Conservation (phyloP, 2,113 vertebrate genomes). For the Trogon surrucura region DNA sequence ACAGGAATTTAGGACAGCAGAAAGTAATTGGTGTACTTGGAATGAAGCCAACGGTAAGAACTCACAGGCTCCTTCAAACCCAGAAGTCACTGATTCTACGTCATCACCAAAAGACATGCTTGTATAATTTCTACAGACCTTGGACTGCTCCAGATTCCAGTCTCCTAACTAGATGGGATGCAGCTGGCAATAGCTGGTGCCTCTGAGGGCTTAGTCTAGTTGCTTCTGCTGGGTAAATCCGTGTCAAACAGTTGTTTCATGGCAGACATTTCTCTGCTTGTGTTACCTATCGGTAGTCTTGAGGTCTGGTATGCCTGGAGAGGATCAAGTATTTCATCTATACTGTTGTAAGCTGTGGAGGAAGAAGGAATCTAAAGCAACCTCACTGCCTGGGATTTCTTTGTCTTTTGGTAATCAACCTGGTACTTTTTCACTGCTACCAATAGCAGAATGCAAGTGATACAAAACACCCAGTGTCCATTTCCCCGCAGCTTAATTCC, state of each 20-base stretch:
- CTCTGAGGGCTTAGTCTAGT: neutral
- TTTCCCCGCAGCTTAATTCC: neutral
- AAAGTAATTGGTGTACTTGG: neutral
- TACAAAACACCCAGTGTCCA: neutral
- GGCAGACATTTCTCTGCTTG: neutral
- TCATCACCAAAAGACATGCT: neutral
- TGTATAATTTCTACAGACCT: neutral
- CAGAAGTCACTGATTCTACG: neutral
- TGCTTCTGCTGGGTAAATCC: neutral
- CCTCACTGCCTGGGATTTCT: neutral
- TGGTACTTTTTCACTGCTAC: neutral
- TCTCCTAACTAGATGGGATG: constrained; percentile 8
- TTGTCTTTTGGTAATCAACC: neutral
- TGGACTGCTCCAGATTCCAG: neutral
- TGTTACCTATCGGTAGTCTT: neutral
- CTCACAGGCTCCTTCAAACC: neutral
- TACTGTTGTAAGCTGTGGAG: neutral
- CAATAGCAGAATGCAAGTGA: neutral
- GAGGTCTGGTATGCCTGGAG: neutral
- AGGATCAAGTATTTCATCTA: neutral
- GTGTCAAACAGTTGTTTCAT: neutral
- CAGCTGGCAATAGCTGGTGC: constrained; percentile 19
- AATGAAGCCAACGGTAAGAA: constrained; percentile 27
- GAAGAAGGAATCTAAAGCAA: neutral
- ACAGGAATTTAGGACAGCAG: constrained; percentile 9